Base-by-base conservation (phyloP, 2,113 vertebrate genomes). In the Macrotus californicus region DNA sequence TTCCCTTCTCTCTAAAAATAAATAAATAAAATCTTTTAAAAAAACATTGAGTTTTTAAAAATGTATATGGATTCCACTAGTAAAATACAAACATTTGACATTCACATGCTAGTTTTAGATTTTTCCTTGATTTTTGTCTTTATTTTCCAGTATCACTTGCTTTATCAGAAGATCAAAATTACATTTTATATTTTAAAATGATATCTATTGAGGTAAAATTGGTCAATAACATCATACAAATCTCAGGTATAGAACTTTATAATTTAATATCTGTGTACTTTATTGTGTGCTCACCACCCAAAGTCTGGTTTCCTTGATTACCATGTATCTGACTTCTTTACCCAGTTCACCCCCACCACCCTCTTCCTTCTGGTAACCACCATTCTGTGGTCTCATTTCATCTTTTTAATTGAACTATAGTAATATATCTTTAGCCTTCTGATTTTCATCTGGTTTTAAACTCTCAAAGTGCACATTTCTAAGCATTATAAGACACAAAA, bases 111-210 rank as follows among this genome's bases (percentile, higher is more conserved):
- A 56, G 3, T 72, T 88, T 50, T n/a, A 84, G 54, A 36, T 75
- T 92, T 88, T 52, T 7, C 41, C 64, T 73, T 75, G 10, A 7
- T 46, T 91, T 87, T 95, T 87, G 10, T n/a, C 15, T 73, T 92
- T 82, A 11, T 84, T 79, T 95, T 70, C 61, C 73, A 83, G 16
- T 48, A 87, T 61, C 9, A 29, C 59, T 91, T 56, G 31, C 89
- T 82, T 75, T 91, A 70, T 69, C 36, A 94, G 36, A 90, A 92
- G 10, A 81, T 24, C 29, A 93, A 88, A 95, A 69, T 59, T 52
- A 70, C 5, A 46, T 50, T 89, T 77, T 85, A 73, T 67, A 69
- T 85, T 84, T 91, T 36, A 88, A 59, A 61, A 66, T 67, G 66
- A 3, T 61, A 76, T 59, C 43, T 39, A 56, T 56, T 56, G n/a